Evolutionary conservation across 2,797 vertebrate genomes (phyloP).

Genomic region (Notolabrus celidotus): DNA sequence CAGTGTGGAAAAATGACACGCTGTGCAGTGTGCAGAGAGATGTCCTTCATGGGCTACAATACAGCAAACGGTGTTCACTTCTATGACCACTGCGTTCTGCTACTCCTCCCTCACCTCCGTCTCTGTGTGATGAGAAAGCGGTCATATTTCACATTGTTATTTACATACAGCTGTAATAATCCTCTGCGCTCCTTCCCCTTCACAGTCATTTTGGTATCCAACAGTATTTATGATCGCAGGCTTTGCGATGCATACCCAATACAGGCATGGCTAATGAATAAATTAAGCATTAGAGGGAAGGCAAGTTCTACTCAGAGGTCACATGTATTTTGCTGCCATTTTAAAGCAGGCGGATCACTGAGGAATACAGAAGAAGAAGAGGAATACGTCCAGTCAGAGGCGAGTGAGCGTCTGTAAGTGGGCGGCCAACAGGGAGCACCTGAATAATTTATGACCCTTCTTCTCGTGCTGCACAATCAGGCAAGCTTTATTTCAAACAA

Average conservation of each 20-base stretch:
- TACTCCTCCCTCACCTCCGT: constrained; percentile 46
- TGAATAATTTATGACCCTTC: constrained; percentile 81
- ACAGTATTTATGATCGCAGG: constrained; percentile 66
- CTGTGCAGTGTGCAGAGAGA: constrained; percentile 58
- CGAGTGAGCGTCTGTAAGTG: constrained; percentile 72
- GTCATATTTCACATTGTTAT: constrained; percentile 64
- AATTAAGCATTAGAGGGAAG: constrained; percentile 75
- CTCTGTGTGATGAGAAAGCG: constrained; percentile 38
- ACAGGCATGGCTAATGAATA: constrained; percentile 71
- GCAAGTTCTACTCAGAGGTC: constrained; percentile 71
- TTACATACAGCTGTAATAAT: constrained; percentile 73
- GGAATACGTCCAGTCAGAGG: constrained; percentile 67
- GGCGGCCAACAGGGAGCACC: constrained; percentile 63
- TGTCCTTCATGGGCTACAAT: constrained; percentile 71
- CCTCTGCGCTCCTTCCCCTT: constrained; percentile 47
- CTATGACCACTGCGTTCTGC: constrained; percentile 63
- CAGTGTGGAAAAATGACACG: constrained; percentile 62
- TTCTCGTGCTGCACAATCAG: constrained; percentile 75
- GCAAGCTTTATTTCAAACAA: constrained; percentile 70
- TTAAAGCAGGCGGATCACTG: constrained; percentile 62
- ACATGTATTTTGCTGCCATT: constrained; percentile 75
- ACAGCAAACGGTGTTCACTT: constrained; percentile 70
- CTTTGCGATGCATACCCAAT: constrained; percentile 35
- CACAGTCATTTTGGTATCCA: constrained; percentile 68
- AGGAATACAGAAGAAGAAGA: constrained; percentile 52